These are phyloP conservation scores for Branchellion lobata DNA, from an alignment of 2,888 invertebrate genomes.

Conservation along the genomic window DNA sequence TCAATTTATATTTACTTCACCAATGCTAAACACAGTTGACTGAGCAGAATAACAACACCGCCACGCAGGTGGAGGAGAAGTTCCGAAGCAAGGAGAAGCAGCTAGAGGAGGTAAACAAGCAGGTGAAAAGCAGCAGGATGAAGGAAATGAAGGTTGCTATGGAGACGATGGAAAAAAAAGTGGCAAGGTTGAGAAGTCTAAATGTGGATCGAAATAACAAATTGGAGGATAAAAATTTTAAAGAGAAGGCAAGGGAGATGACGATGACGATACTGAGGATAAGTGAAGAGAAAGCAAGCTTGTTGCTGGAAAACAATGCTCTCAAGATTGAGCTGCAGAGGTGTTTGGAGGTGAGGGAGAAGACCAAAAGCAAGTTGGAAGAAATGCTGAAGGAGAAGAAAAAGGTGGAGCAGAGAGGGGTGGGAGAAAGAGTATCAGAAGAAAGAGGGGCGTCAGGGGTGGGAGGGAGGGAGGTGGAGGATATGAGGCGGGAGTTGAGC, in stretches of 20 bases:
- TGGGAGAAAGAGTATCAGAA: no score
- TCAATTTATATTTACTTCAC: no score
- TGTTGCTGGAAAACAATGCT: not conserved
- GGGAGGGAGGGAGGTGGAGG: not conserved
- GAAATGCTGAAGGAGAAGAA: not conserved
- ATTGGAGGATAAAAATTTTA: not conserved
- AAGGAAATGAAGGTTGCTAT: constrained; percentile 6
- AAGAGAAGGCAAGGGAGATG: not conserved
- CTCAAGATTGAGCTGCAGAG: not conserved
- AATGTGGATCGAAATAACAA: not conserved
- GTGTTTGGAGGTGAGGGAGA: not conserved
- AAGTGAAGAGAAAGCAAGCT: constrained; percentile 3
- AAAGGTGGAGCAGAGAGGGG: not conserved
- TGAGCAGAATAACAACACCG: no score
- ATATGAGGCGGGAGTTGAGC: not conserved
- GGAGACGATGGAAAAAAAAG: not conserved
- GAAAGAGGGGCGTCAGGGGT: no score
- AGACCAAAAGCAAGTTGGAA: not conserved
- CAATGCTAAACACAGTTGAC: no score
- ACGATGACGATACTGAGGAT: constrained; percentile 3
- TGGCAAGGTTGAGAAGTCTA: not conserved
- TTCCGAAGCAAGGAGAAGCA: not conserved
- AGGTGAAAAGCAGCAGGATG: not conserved
- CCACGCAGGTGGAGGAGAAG: not conserved
- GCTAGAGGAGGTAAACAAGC: not conserved